Base-by-base conservation (phyloP, 1,140 invertebrate species). In the Drosophila repletoides region DNA sequence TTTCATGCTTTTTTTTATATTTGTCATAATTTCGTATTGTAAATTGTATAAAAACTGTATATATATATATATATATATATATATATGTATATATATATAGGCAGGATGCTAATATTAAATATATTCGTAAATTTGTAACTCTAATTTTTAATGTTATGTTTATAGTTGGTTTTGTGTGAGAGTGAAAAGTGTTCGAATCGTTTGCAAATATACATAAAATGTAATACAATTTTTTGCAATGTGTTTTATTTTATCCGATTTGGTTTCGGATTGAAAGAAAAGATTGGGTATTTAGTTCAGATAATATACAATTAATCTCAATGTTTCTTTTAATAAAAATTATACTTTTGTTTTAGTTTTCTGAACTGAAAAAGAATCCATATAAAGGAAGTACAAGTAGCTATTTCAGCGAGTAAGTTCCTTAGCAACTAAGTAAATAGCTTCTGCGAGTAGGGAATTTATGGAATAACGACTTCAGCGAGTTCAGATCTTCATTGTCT, bases 91-190 rank as follows among this genome's bases (percentile, higher is more conserved):
- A 38, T 26, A 46, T 29, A 26, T 59, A 51, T 71, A 22, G 45
- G 36, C 19, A 60, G 64, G 26, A 40, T 41, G 31, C 55, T 61
- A 36, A 52, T 31, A 12, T 29, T 17, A 15, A 45, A 48, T 26
- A 24, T 46, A 24, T 43, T 15, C 5, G 21, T 33, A 49, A 41
- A 48, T 31, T 10, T 58, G 12, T 48, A 65, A 33, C n/a, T n/a
- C n/a, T 65, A 28, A 38, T 58, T 41, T 22, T 17, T 48, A 26
- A 49, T 65, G 43, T 41, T 59, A 58, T 48, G 64, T 61, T 52
- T 60, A 36, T 67, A 52, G 56, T 45, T 67, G 64, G 64, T 67
- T 67, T 67, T 51, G 56, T 60, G 46, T 60, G 46, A 29, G 59
- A 63, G 55, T 51, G 55, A 43, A 10, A 28, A 28, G n/a, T 14